Percentiles rank a stretch among this genome's conserved stretches.
These are phyloP conservation scores for Meloidogyne exigua DNA, from an alignment of 1,140 invertebrate species.

Conservation along the genomic window DNA sequence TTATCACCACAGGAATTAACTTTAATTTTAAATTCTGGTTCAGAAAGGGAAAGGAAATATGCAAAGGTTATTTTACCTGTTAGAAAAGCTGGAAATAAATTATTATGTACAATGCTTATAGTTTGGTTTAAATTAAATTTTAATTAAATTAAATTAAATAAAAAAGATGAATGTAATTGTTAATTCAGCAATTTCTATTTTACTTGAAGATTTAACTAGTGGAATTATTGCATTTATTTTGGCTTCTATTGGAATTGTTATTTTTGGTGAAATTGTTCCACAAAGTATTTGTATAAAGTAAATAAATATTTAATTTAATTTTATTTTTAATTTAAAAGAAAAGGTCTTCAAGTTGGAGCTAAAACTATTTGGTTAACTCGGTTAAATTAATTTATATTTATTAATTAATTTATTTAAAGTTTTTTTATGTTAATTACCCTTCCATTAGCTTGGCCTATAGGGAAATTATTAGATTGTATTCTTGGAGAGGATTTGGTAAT, in stretches of 20 bases:
- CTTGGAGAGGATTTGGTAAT: slow-evolving; percentile 88
- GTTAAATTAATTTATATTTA: slow-evolving; percentile 60
- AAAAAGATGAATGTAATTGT: slow-evolving; percentile 64
- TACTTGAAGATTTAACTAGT: slow-evolving; percentile 64
- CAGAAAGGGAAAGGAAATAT: slow-evolving; percentile 48
- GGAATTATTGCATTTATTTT: slow-evolving; percentile 66
- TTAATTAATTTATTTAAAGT: slow-evolving; percentile 29
- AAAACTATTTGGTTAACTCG: slow-evolving; percentile 86
- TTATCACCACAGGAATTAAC: slow-evolving; percentile 67
- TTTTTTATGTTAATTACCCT: slow-evolving; percentile 90
- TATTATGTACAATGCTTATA: slow-evolving; percentile 63
- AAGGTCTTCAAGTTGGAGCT: slow-evolving; percentile 91
- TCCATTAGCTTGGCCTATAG: slow-evolving; percentile 85
- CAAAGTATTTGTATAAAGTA: slow-evolving; percentile 67
- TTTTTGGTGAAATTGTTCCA: slow-evolving; percentile 69
- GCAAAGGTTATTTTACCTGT: slow-evolving; percentile 57
- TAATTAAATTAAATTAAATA: not conserved
- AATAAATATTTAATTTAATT: not conserved
- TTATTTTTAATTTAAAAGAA: slow-evolving; percentile 66
- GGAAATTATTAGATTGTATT: slow-evolving; percentile 81
- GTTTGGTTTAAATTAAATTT: slow-evolving; percentile 47
- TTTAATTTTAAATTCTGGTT: slow-evolving; percentile 57
- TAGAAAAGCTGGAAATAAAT: slow-evolving; percentile 48
- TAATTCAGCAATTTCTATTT: slow-evolving; percentile 66
- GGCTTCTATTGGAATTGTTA: slow-evolving; percentile 67